phyloP scores from a whole-genome alignment of 2,113 vertebrate species.

The Pterophyllum scalare region DNA sequence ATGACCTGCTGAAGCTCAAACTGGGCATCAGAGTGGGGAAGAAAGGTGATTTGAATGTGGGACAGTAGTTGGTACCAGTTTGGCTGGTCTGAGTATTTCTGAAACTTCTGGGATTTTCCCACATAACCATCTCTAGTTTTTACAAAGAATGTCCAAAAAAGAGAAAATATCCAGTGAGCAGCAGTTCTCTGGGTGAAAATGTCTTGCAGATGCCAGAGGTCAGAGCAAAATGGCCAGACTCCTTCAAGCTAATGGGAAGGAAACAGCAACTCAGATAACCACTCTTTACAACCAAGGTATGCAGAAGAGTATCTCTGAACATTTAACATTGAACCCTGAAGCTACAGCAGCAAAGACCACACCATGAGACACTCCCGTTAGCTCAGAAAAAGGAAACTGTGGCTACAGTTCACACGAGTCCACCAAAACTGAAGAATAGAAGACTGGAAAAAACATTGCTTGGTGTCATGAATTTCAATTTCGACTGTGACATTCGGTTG shows the following conservation, averaged over 20 bases:
- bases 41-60: not conserved
- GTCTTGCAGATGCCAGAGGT: not conserved
- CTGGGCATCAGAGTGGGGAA: not conserved
- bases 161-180: not conserved
- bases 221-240: not conserved
- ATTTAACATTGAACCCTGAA: not conserved
- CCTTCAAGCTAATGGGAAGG: not conserved
- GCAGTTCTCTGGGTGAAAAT: not conserved
- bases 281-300: not conserved
- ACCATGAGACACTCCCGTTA: not conserved
- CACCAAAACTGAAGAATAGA: not conserved
- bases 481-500: not conserved
- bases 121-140: not conserved
- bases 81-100: rapidly evolving
- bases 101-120: not conserved
- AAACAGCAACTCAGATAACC: not conserved
- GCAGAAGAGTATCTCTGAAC: not conserved
- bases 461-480: rapidly evolving
- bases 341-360: too few relatives aligned
- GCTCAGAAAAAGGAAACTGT: not conserved
- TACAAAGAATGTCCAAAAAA: not conserved
- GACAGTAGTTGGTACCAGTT: not conserved
- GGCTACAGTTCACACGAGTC: not conserved
- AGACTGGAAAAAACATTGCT: not conserved
- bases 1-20: not conserved